Evolutionary conservation across 1,140 invertebrate species (phyloP), one percentile per base, ranked within the genome.

Genomic region (Lepidurus couesii): DNA sequence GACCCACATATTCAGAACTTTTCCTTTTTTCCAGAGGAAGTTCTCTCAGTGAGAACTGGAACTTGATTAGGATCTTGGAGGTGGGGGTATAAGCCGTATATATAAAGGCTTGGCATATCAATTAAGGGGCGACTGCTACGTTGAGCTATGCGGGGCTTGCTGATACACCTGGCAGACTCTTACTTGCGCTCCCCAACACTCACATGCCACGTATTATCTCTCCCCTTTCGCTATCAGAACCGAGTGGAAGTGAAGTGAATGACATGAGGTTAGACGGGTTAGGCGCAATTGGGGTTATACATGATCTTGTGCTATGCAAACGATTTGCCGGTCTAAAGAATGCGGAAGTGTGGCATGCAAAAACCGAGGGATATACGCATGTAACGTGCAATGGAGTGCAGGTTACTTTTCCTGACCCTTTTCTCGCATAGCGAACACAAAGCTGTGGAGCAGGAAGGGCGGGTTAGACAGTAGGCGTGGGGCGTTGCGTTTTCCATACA

Each of bases 401-500:
- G 53, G n/a, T 65, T 65, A 21, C 21, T 65, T 65, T 21, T 7
- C 53, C 53, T 65, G 53, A 65, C 53, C 53, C 9, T 65, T 65
- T 65, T 65, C 53, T 21, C 53, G 53, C n/a, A 65, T 65, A 21
- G 53, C 53, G 53, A 13, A 9, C 53, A 65, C 53, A 65, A 65
- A n/a, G 53, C 53, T 65, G 8, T 21, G 53, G 53, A 21, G 53
- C 53, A 65, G 53, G 53, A 65, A 65, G 53, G 53, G 53, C 21
- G 53, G 53, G 53, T 65, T 9, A 65, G 21, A n/a, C 21, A 13
- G 53, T 65, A 21, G n/a, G 53, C 53, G n/a, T 65, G 53, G 53
- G 53, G 16, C 53, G 53, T 65, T 65, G 53, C 53, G 53, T 65
- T 65, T 65, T 65, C 53, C 53, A 65, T 65, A 65, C 53, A 65